phyloP scores from a whole-genome alignment of 2,797 vertebrate species.

The Emys orbicularis region DNA sequence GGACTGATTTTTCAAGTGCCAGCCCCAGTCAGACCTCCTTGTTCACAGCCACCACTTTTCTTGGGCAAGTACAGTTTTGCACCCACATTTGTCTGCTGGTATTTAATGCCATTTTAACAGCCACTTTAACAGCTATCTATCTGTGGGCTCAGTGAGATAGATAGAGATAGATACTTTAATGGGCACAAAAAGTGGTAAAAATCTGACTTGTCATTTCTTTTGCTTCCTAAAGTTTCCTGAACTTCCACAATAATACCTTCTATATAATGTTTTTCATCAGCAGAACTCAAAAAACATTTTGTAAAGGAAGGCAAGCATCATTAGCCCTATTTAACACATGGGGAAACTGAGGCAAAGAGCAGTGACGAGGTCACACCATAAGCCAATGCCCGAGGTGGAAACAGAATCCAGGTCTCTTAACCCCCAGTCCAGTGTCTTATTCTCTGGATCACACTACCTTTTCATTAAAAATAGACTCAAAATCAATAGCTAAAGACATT shows the following conservation, averaged over 20 bases:
- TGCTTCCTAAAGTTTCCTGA: background rate
- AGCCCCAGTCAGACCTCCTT: background rate
- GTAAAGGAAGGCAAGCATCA: background rate
- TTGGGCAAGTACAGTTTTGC: background rate
- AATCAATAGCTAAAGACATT: background rate
- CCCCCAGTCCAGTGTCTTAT: background rate
- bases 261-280: background rate
- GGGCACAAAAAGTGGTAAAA: background rate
- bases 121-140: background rate
- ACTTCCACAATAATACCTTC: background rate
- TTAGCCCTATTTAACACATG: rapidly evolving
- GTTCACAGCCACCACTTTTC: background rate
- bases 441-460: no score
- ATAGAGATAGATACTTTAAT: background rate
- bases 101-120: background rate
- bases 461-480: background rate
- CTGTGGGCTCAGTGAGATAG: background rate
- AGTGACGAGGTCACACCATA: rapidly evolving
- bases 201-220: background rate
- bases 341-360: background rate
- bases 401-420: background rate
- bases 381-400: background rate
- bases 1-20: background rate
- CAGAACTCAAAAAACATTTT: background rate
- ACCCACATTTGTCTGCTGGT: background rate